Evolutionary conservation across 2,888 invertebrate genomes (phyloP).

Genomic region (Drosophila mulleri): DNA sequence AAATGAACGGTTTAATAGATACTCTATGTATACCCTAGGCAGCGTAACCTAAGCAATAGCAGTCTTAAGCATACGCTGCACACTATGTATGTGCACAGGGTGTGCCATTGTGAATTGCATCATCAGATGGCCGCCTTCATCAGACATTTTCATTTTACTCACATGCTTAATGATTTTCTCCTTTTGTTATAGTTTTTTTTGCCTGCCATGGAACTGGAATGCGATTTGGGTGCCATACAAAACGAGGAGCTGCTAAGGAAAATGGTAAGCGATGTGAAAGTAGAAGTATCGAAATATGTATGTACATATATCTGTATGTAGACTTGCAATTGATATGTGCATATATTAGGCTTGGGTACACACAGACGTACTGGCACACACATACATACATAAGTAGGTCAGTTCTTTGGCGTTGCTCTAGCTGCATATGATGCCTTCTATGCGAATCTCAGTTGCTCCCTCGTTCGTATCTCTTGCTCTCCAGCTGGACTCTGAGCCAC

Average conservation of each 20-base stretch:
- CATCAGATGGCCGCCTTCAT: slow-evolving; percentile 42
- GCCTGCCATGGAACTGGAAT: slow-evolving; percentile 85
- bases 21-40: not conserved
- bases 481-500: slow-evolving; percentile 12
- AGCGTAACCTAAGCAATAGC: too few relatives aligned
- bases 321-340: slow-evolving; percentile 1
- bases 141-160: slow-evolving; percentile 32
- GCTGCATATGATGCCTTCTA: not conserved
- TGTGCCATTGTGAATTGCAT: slow-evolving; percentile 38
- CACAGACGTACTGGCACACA: too few relatives aligned
- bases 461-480: not conserved
- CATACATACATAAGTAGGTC: not conserved
- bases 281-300: not conserved
- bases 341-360: slow-evolving; percentile 1
- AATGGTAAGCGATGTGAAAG: slow-evolving; percentile 87
- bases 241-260: slow-evolving; percentile 92
- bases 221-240: slow-evolving; percentile 89
- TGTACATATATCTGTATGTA: not conserved
- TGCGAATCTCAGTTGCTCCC: slow-evolving; percentile 4
- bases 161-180: slow-evolving; percentile 20
- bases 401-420: not conserved
- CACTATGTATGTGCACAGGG: slow-evolving; percentile 1
- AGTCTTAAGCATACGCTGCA: not conserved
- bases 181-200: slow-evolving; percentile 32
- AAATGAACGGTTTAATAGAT: not conserved